Conservation (phyloP, 2,888 invertebrate genomes). For the Tetragonisca angustula region DNA sequence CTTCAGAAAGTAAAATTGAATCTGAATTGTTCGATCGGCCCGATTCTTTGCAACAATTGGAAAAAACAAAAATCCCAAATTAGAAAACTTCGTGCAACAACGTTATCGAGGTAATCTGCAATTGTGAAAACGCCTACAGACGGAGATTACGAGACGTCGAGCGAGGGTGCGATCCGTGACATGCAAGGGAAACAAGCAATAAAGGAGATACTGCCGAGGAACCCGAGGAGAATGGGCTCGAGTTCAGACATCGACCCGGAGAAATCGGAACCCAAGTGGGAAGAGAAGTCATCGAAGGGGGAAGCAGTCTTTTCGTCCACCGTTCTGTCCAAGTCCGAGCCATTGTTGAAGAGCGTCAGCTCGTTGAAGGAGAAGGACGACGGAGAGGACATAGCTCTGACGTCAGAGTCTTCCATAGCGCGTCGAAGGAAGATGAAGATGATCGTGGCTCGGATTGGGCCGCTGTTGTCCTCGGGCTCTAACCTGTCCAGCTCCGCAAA, state of each 20-base stretch:
- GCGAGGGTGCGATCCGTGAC: slow-evolving; percentile 65
- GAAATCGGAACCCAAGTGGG: neutral
- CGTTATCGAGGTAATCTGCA: neutral
- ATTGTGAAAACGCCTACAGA: slow-evolving; percentile 32
- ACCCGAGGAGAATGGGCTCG: neutral
- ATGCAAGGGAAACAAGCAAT: neutral
- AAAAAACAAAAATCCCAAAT: too few relatives aligned
- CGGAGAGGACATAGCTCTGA: neutral
- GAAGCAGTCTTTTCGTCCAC: neutral
- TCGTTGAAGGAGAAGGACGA: slow-evolving; percentile 1
- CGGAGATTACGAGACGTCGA: slow-evolving; percentile 74
- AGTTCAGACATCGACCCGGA: neutral
- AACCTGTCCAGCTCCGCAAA: slow-evolving; percentile 7
- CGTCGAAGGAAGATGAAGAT: slow-evolving; percentile 64
- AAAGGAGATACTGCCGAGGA: neutral
- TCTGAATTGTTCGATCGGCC: too few relatives aligned
- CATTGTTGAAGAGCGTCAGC: slow-evolving; percentile 45
- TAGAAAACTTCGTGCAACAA: neutral
- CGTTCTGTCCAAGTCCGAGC: slow-evolving; percentile 62
- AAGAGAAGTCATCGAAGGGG: neutral
- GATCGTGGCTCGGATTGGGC: slow-evolving; percentile 61
- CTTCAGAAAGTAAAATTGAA: too few relatives aligned
- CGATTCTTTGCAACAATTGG: too few relatives aligned
- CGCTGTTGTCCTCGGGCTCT: slow-evolving; percentile 44
- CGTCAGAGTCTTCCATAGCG: slow-evolving; percentile 65